Evolutionary conservation across 2,797 vertebrate genomes (phyloP).

Genomic region (Enteromius paludinosus): DNA sequence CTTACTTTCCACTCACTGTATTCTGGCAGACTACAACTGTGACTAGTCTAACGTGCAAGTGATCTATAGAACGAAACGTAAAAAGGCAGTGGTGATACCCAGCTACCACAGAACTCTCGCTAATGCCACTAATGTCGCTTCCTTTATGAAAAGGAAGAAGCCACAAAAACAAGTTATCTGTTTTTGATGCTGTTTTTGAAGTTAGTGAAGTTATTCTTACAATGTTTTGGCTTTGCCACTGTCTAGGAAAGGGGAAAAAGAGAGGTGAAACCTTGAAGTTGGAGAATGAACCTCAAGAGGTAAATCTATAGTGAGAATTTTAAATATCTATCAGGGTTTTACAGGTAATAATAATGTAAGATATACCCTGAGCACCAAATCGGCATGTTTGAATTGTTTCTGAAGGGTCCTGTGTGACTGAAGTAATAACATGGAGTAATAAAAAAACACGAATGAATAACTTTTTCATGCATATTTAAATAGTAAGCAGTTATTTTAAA

Average conservation of each 20-base stretch:
- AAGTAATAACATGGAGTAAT: neutral
- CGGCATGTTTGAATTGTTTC: neutral
- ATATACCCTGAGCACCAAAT: neutral
- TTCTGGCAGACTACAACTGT: slow-evolving; percentile 47
- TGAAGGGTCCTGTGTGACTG: neutral
- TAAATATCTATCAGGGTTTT: neutral
- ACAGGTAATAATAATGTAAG: neutral
- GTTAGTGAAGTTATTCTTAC: neutral
- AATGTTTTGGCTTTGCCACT: neutral
- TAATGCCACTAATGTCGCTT: slow-evolving; percentile 24
- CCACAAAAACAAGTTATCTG: neutral
- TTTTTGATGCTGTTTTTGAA: neutral
- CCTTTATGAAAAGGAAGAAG: slow-evolving; percentile 29
- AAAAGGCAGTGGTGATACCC: neutral
- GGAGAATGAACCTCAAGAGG: slow-evolving; percentile 98
- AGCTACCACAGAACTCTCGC: neutral
- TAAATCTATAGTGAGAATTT: slow-evolving; percentile 66
- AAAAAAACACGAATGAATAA: neutral
- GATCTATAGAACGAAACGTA: neutral
- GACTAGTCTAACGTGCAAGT: neutral
- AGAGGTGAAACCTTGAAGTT: slow-evolving; percentile 92
- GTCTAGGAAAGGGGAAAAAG: slow-evolving; percentile 91
- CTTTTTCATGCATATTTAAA: neutral
- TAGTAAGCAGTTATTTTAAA: neutral
- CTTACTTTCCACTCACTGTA: slow-evolving; percentile 58